A percentile compares a stretch with the other conserved stretches of the same genome.
Evolutionary conservation across 1,140 invertebrate genomes (phyloP).

Genomic region (Drosophila kurseongensis): DNA sequence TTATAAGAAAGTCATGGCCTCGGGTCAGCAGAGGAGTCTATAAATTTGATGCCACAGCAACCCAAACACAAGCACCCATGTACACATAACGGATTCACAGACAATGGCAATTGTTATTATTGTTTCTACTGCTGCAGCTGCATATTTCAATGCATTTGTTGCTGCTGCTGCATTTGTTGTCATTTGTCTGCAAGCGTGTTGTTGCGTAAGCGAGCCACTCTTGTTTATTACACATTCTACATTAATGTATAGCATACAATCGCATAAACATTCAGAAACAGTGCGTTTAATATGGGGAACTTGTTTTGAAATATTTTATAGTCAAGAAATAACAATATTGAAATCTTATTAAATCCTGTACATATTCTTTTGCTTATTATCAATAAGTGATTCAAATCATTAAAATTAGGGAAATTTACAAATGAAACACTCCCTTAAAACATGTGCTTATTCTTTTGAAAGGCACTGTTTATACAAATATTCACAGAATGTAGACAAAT

Average conservation of each 20-base stretch:
- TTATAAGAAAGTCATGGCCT: conserved; percentile 33
- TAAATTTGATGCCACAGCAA: conserved; percentile 66
- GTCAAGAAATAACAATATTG: too few relatives aligned
- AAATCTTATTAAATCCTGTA: too few relatives aligned
- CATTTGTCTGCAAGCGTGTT: conserved; percentile 63
- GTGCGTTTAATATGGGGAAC: neutral
- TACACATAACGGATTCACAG: conserved; percentile 19
- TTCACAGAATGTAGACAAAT: conserved; percentile 7
- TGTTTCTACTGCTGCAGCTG: conserved; percentile 34
- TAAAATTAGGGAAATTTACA: too few relatives aligned
- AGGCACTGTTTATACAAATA: neutral
- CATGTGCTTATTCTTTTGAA: neutral
- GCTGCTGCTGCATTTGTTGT: conserved; percentile 32
- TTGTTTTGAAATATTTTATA: too few relatives aligned
- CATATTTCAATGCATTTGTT: conserved; percentile 23
- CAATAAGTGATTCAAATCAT: too few relatives aligned
- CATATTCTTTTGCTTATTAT: too few relatives aligned
- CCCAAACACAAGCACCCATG: neutral
- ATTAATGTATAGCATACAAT: conserved; percentile 20
- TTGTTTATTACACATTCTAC: conserved; percentile 50
- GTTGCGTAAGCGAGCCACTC: conserved; percentile 56
- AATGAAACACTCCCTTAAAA: too few relatives aligned
- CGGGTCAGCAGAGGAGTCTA: conserved; percentile 53
- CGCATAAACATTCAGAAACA: conserved; percentile 15
- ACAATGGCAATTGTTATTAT: conserved; percentile 67